Evolutionary conservation across 2,888 invertebrate species (phyloP), one percentile per base, ranked within the genome.

Genomic region (Tetragnatha montana): DNA sequence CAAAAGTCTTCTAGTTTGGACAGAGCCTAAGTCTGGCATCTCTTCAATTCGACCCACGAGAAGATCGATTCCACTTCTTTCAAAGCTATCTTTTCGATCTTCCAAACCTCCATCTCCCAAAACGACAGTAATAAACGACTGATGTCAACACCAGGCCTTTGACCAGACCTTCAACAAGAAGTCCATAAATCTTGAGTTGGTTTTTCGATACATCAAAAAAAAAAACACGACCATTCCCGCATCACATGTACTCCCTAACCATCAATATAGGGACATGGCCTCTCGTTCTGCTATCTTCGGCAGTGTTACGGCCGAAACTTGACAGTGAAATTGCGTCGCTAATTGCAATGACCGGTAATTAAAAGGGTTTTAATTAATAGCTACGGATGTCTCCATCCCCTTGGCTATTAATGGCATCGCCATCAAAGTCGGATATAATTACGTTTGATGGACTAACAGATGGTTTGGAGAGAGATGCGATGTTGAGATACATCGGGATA

Each of bases 321-420:
- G 87, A 81, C 87, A 81, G 69, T 22, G 7, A 75, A 87, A 87
- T 87, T 87, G 81, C 21, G 69, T 19, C 47, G 50, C 79, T 86
- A 87, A 81, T 87, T 87, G 75, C 21, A 21, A 3, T 19, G 81
- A 6, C 6, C 51, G 75, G 81, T 81, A 87, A 87, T 87, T 87
- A 87, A 81, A 73, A 81, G 60, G 79, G 47, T 51, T 35, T 76
- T 19, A 84, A 84, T 76, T 75, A 75, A 47, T 84, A 76, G 35
- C 76, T 68, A 51, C 35, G 51, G 47, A 76, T 47, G 74, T 84
- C 83, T 84, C 76, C 69, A 76, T 76, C 83, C 19, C 12, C 73
- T 47, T 8, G 22, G 68, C 21, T 47, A 69, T 78, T 71, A 49
- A 51, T 84, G 68, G 74, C 60, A 51, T 79, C 21, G 7, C 22